Evolutionary conservation across 2,113 vertebrate genomes (phyloP).

Genomic region (Eurypyga helias): DNA sequence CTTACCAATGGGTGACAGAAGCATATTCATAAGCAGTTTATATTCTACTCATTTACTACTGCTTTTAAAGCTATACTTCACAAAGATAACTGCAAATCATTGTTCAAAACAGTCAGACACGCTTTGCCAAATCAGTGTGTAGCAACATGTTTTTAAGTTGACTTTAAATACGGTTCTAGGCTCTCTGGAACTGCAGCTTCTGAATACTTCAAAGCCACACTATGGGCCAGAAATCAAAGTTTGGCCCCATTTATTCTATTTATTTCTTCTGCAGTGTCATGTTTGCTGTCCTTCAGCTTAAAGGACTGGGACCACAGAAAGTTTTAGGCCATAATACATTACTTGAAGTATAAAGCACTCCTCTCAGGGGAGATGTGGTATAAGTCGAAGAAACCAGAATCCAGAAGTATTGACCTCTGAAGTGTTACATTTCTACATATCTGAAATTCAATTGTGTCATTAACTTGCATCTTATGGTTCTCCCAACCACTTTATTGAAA

Average conservation of each 20-base stretch:
- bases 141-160: not conserved
- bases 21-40: not conserved
- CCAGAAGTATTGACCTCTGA: not conserved
- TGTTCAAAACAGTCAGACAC: not conserved
- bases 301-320: not conserved
- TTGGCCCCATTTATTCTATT: not conserved
- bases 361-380: fast-evolving
- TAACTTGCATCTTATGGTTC: not conserved
- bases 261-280: not conserved
- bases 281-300: not conserved
- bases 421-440: not conserved
- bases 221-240: not conserved
- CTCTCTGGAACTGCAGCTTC: not conserved
- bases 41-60: not conserved
- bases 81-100: not conserved
- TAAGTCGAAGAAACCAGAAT: not conserved
- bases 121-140: not conserved
- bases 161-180: not conserved
- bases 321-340: not conserved
- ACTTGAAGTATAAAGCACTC: not conserved
- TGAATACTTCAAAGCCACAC: not conserved
- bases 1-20: fast-evolving
- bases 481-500: not conserved
- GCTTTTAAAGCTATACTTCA: not conserved
- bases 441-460: not conserved